Percentiles rank a stretch among this genome's conserved stretches.
phyloP scores from a whole-genome alignment of 53 echinoderm and acorn worm genomes.

The Arbacia lixula region DNA sequence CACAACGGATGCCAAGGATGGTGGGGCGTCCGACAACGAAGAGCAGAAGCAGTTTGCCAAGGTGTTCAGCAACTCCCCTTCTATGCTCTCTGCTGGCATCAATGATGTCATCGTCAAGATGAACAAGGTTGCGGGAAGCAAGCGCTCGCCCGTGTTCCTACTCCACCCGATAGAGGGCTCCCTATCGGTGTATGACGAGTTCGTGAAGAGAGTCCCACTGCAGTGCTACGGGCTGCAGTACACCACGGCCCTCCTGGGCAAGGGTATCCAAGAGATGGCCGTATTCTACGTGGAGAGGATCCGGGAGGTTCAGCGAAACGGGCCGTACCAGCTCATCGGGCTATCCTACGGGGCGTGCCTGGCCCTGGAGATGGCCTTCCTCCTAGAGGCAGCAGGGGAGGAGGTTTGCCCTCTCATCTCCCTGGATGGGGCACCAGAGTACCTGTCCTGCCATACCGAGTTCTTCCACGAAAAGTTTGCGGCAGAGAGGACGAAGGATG shows the following conservation, averaged over 20 bases:
- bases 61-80: constrained; percentile 57
- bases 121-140: constrained; percentile 16
- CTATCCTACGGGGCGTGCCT: constrained; percentile 76
- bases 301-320: constrained; percentile 37
- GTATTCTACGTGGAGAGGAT: constrained; percentile 62
- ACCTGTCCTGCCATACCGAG: constrained; percentile 60
- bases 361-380: constrained; percentile 74
- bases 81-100: constrained; percentile 40
- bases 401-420: constrained; percentile 57
- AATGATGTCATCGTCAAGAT: constrained; percentile 62
- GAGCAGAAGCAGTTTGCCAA: constrained; percentile 60
- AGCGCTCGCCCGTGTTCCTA: constrained; percentile 56
- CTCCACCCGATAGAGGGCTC: constrained; percentile 84
- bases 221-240: constrained; percentile 77
- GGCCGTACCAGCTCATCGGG: constrained; percentile 66
- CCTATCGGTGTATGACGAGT: constrained; percentile 50
- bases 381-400: constrained; percentile 30
- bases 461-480: constrained; percentile 72
- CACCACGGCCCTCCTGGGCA: constrained; percentile 54
- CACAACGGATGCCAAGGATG: background rate
- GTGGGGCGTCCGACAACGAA: background rate
- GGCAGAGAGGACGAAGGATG: constrained; percentile 57
- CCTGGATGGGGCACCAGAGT: constrained; percentile 77
- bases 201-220: constrained; percentile 41
- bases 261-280: constrained; percentile 61